Evolutionary conservation across 2,113 vertebrate species (phyloP).

Genomic region (Labrus mixtus): DNA sequence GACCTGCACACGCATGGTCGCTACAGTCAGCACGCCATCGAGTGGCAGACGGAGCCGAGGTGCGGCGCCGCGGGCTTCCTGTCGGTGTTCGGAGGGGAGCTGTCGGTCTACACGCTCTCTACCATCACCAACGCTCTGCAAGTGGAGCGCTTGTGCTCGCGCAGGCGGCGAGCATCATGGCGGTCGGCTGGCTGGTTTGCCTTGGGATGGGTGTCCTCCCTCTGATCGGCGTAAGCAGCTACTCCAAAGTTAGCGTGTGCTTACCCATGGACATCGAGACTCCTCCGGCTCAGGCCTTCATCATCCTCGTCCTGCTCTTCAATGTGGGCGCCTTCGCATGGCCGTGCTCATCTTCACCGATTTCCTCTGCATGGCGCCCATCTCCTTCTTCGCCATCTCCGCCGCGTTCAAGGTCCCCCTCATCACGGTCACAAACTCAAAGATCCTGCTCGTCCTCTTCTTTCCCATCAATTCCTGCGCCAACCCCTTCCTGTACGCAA

Average conservation of each 20-base stretch:
- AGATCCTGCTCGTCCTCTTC: constrained; percentile 94
- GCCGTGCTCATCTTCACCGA: constrained; percentile 94
- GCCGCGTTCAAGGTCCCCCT: constrained; percentile 91
- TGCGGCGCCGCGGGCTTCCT: constrained; percentile 92
- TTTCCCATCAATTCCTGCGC: constrained; percentile 95
- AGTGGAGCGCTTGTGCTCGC: constrained; percentile 86
- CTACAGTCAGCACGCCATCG: constrained; percentile 93
- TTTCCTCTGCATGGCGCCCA: constrained; percentile 94
- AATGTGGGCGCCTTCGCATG: constrained; percentile 92
- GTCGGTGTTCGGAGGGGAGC: constrained; percentile 92
- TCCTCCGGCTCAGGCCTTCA: constrained; percentile 86
- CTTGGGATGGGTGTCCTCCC: constrained; percentile 89
- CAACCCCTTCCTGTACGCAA: constrained; percentile 94
- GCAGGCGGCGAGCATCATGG: constrained; percentile 88
- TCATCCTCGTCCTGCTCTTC: constrained; percentile 86
- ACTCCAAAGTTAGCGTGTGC: constrained; percentile 95
- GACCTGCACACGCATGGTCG: constrained; percentile 88
- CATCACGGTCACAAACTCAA: constrained; percentile 93
- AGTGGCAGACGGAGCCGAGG: constrained; percentile 93
- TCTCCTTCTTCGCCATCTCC: constrained; percentile 93
- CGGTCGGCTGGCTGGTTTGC: constrained; percentile 88
- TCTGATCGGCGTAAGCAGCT: constrained; percentile 91
- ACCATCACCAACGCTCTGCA: constrained; percentile 91
- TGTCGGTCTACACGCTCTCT: constrained; percentile 91
- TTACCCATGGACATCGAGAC: constrained; percentile 93